Evolutionary conservation across 37 sponge, comb jelly and placozoan species (phyloP), one percentile per base, ranked within the genome.

Genomic region (Aphrocallistes beatrix): DNA sequence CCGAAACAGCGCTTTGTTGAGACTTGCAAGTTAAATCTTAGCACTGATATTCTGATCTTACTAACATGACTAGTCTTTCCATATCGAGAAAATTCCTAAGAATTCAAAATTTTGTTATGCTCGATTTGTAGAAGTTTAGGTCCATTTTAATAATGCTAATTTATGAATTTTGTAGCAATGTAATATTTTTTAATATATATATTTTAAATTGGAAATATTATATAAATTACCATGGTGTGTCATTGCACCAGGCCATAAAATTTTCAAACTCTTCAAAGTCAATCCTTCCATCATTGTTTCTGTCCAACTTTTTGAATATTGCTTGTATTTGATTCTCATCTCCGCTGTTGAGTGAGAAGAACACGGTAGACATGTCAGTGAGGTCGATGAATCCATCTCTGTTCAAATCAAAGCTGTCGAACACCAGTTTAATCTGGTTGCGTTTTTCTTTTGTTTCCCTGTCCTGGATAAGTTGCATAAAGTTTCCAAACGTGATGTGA

Each of bases 291-390:
- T 60, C 75, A 13, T 60, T 60, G 75, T 60, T 60, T 13, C 21
- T 60, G 21, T 60, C 75, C 75, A 60, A 28, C 75, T 60, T 19
- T 60, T 13, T 13, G 75, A 60, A 60, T 60, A 60, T 28, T 60
- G 75, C n/a, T 13, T 32, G 25, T 60, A 60, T 60, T 60, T 60
- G 75, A 19, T 60, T 13, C 75, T 60, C 75, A 13, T 60, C 75
- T 60, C n/a, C n/a, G 75, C 75, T 60, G 75, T 60, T 60, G 75
- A 60, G 75, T 13, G 75, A 60, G 75, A 60, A 60, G 75, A 60
- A 60, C 3, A 60, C 75, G 21, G 75, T 30, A 25, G 75, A 60
- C 34, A 60, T 19, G 34, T 60, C 75, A 25, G 34, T 21, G 10
- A 60, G 10, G 75, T 60, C 75, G 3, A 60, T 60, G 75, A 32